Evolutionary conservation across 30 jellyfish, hydroid and myxozoan species (phyloP).

Genomic region (Nemopilema nomurai): DNA sequence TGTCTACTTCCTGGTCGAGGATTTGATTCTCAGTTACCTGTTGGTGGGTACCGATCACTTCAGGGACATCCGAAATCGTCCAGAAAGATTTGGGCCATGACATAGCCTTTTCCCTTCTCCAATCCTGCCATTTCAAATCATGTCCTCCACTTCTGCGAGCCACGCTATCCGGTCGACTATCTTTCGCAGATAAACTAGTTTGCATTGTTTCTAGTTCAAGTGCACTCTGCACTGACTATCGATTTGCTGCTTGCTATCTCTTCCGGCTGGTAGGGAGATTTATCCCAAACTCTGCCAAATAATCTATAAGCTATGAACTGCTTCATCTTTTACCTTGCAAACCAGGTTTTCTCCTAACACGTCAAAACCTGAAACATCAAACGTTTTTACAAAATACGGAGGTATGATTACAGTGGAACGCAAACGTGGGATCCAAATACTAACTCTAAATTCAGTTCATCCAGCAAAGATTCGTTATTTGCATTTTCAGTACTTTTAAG

Average conservation of each 20-base stretch:
- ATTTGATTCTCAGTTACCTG: background rate
- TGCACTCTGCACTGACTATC: background rate
- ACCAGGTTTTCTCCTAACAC: background rate
- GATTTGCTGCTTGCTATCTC: background rate
- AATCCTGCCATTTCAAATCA: conserved; percentile 38
- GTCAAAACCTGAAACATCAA: background rate
- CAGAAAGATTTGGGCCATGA: conserved; percentile 81
- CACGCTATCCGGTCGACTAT: conserved; percentile 5
- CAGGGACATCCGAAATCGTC: background rate
- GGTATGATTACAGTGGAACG: too few relatives aligned
- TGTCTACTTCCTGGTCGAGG: background rate
- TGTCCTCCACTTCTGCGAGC: background rate
- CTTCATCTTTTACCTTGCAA: background rate
- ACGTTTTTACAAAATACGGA: too few relatives aligned
- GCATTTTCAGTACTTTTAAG: too few relatives aligned
- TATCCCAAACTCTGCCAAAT: background rate
- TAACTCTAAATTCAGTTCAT: too few relatives aligned
- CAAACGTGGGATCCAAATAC: too few relatives aligned
- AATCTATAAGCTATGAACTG: background rate
- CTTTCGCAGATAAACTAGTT: conserved; percentile 6
- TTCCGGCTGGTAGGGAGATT: background rate
- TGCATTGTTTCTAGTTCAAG: conserved; percentile 3
- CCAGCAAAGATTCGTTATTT: too few relatives aligned
- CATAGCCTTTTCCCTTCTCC: conserved; percentile 58
- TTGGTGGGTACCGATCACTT: background rate